Percentiles rank a stretch among this genome's conserved stretches.
Evolutionary conservation across 2,113 vertebrate species (phyloP).

Genomic region (Mus spicilegus): DNA sequence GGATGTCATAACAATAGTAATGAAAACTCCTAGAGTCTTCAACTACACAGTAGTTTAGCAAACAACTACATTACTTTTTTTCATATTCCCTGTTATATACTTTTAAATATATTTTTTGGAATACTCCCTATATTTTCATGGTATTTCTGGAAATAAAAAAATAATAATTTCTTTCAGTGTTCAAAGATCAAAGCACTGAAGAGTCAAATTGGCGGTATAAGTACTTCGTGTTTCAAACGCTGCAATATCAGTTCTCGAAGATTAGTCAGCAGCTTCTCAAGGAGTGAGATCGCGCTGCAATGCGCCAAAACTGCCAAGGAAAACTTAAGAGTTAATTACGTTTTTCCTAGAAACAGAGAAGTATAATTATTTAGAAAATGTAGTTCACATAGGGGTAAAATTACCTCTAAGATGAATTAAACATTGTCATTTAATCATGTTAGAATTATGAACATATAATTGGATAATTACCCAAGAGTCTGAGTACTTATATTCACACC

Average conservation of each 20-base stretch:
- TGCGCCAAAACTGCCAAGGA: constrained; percentile 50
- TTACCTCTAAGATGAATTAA: constrained; percentile 66
- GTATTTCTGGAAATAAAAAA: constrained; percentile 49
- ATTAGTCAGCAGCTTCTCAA: constrained; percentile 17
- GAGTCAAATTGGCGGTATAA: constrained; percentile 60
- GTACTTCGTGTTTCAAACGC: constrained; percentile 56
- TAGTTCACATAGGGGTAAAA: constrained; percentile 34
- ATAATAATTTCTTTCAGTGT: constrained; percentile 57
- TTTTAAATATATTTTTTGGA: neutral
- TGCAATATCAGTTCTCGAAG: constrained; percentile 31
- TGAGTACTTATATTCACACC: constrained; percentile 51
- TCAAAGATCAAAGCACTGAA: constrained; percentile 65
- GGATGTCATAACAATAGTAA: constrained; percentile 8
- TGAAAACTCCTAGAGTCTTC: constrained; percentile 50
- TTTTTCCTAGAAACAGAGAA: constrained; percentile 56
- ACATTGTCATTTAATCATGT: constrained; percentile 48
- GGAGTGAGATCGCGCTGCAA: constrained; percentile 4
- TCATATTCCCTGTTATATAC: neutral
- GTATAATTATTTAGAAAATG: constrained; percentile 47
- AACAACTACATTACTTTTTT: constrained; percentile 17
- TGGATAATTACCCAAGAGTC: constrained; percentile 47
- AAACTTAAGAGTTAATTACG: constrained; percentile 46
- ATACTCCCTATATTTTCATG: neutral
- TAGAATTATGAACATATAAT: constrained; percentile 66
- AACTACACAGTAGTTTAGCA: constrained; percentile 39